phyloP scores from a whole-genome alignment of 53 echinoderm and acorn worm species.

The Pentamera pediparva region DNA sequence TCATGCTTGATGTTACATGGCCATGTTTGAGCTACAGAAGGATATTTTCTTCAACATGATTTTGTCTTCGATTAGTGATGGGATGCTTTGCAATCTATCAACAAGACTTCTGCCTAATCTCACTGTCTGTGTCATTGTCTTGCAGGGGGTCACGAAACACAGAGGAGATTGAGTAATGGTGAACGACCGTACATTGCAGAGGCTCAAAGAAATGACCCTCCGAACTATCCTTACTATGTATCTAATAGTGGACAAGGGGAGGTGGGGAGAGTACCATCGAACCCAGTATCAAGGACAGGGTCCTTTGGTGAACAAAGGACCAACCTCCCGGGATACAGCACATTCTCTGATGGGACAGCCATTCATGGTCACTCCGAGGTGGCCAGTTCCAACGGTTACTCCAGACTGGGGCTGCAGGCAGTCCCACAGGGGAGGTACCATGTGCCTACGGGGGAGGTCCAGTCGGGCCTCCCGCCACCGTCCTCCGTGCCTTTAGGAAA shows the following conservation, averaged over 20 bases:
- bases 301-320: background rate
- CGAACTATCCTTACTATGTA: background rate
- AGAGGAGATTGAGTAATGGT: background rate
- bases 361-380: background rate
- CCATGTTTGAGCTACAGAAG: too few relatives aligned
- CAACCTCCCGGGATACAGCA: background rate
- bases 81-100: too few relatives aligned
- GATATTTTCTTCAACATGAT: too few relatives aligned
- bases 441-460: conserved; percentile 20
- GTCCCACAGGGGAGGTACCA: conserved; percentile 11
- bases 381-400: conserved; percentile 6
- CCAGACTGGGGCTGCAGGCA: background rate
- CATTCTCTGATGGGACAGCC: conserved; percentile 10
- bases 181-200: background rate
- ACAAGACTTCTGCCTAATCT: too few relatives aligned
- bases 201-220: background rate
- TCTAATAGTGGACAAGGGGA: too few relatives aligned
- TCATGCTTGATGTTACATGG: too few relatives aligned
- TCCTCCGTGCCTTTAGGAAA: background rate
- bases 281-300: conserved; percentile 6
- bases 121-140: background rate
- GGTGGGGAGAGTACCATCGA: background rate
- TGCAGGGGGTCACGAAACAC: background rate
- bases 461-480: background rate
- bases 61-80: too few relatives aligned